Evolutionary conservation across 2,888 invertebrate species (phyloP).

Genomic region (Stenurella melanura): DNA sequence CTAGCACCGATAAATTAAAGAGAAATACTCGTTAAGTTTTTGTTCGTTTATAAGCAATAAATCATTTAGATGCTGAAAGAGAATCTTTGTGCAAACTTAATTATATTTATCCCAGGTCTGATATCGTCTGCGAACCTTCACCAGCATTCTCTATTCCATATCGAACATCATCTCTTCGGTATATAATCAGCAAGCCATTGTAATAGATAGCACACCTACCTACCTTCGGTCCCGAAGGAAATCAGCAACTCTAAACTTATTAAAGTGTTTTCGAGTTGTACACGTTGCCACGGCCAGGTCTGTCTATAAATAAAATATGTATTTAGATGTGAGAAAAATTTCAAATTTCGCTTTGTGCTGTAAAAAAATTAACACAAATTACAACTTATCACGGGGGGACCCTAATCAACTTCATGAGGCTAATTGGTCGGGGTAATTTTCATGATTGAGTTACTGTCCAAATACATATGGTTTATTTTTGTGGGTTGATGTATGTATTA

Average conservation of each 20-base stretch:
- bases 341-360: background rate
- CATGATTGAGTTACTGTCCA: no score
- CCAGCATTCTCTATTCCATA: background rate
- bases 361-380: background rate
- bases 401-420: background rate
- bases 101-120: background rate
- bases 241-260: conserved; percentile 1
- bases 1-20: background rate
- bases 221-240: conserved; percentile 3
- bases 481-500: no score
- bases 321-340: background rate
- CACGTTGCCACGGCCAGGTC: background rate
- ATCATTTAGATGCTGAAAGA: conserved; percentile 7
- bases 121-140: background rate
- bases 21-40: background rate
- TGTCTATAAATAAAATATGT: conserved; percentile 5
- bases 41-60: background rate
- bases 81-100: background rate
- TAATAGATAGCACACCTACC: background rate
- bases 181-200: conserved; percentile 7
- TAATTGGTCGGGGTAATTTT: background rate
- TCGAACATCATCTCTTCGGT: background rate
- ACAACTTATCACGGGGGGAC: no score
- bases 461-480: no score
- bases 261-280: conserved; percentile 1